Conservation (phyloP, 2,113 vertebrate genomes). For the Pholis gunnellus region DNA sequence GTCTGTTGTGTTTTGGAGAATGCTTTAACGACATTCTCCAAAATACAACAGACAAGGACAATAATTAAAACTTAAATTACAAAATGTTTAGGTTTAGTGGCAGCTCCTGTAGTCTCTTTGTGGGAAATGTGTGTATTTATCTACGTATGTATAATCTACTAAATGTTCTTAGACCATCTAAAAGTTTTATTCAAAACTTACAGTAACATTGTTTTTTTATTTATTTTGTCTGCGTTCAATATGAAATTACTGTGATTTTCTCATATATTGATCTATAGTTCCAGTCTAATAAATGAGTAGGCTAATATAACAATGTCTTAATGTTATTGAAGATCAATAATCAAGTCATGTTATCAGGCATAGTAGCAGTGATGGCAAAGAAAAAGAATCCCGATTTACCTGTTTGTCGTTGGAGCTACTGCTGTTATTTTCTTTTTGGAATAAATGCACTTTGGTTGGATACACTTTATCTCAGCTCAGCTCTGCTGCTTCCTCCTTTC, state of each 20-base stretch:
- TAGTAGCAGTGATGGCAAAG: not conserved
- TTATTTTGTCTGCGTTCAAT: not conserved
- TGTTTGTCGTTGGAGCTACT: conserved; percentile 26
- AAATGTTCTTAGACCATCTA: no score
- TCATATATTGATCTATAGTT: no score
- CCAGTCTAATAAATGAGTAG: not conserved
- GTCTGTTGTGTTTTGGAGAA: not conserved
- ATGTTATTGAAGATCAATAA: not conserved
- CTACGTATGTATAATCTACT: no score
- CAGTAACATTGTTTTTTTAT: not conserved
- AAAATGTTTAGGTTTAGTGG: not conserved
- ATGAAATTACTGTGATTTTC: not conserved
- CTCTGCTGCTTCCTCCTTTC: conserved; percentile 19
- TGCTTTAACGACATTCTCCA: not conserved
- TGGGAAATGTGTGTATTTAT: not conserved
- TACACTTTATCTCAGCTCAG: conserved; percentile 13
- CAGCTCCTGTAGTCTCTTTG: not conserved
- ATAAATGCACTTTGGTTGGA: not conserved
- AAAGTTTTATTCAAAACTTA: not conserved
- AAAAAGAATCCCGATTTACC: conserved; percentile 58
- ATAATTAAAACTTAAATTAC: not conserved
- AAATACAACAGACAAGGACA: not conserved
- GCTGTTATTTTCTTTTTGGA: conserved; percentile 12
- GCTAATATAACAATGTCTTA: not conserved
- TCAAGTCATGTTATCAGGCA: not conserved